Evolutionary conservation across 2,113 vertebrate genomes (phyloP).

Genomic region (Nestor notabilis): DNA sequence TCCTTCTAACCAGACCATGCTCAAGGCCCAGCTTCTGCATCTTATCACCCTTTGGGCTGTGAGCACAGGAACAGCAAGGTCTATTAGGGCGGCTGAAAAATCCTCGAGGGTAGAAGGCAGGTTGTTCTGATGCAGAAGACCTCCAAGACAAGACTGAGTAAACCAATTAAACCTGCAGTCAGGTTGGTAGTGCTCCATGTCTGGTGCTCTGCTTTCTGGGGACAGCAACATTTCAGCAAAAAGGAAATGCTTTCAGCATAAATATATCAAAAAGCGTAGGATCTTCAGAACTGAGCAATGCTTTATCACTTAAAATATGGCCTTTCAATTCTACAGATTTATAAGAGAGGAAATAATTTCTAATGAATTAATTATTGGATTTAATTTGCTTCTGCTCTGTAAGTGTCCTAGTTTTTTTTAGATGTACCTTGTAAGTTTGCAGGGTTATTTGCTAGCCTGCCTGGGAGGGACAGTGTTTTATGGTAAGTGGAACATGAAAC

Average conservation of each 20-base stretch:
- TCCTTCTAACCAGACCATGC: neutral
- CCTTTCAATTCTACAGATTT: neutral
- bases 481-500: neutral
- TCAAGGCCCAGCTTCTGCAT: neutral
- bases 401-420: neutral
- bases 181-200: neutral
- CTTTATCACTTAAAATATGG: constrained; percentile 6
- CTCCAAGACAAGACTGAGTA: neutral
- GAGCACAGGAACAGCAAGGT: neutral
- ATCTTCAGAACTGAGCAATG: neutral
- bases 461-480: neutral
- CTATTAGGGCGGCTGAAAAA: neutral
- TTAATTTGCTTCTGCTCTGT: neutral
- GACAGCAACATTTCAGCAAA: neutral
- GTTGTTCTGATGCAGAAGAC: neutral
- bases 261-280: neutral
- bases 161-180: neutral
- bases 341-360: neutral
- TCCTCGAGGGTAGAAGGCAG: neutral
- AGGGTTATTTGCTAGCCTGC: neutral
- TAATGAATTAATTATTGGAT: constrained; percentile 11
- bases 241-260: neutral
- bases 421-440: neutral
- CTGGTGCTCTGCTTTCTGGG: neutral
- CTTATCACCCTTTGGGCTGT: neutral